Base-by-base conservation (phyloP, 2,113 vertebrate genomes). In the Gracilinanus agilis region DNA sequence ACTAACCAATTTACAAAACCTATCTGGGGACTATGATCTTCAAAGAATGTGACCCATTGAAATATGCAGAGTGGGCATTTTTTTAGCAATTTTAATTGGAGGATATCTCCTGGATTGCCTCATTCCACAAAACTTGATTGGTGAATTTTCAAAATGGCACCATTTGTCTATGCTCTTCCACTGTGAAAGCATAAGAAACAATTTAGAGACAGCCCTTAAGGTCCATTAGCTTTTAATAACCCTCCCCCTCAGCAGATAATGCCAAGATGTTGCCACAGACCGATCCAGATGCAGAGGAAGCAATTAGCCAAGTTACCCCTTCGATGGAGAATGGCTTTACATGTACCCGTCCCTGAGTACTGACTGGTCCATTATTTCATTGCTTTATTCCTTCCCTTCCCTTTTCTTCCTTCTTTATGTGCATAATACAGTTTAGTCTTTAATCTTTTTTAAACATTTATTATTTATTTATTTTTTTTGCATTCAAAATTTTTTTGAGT, bases 31-130 rank as follows among this genome's bases (percentile, higher is more conserved):
- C 75, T 53, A 44, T 75, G 56, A 34, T 95, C 58, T 92, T 91
- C 96, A 90, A 96, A 54, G 92, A n/a, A n/a, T 90, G 34, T 96
- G 83, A 19, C 83, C 75, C 53, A 44, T 75, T 49, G 92, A 90
- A 4, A 88, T 67, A 56, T 91, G 3, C 53, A 94, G 88, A 90
- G 11, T 9, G 19, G 67, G 54, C 92, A 92, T 44, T 83, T 23
- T 83, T 7, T 88, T 90, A 88, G 54, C 53, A 40, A 0, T 93
- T 94, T 91, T 75, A 40, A 23, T 94, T 83, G 49, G 61, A 53
- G 53, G 29, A 40, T 92, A 19, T 75, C 34, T 40, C 44, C 53
- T 89, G 58, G 55, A 8, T 44, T 89, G 88, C 53, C 94, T 93
- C 40, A 16, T 92, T 94, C 55, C 91, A 93, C n/a, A 94, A 94